Percentiles rank a stretch among this genome's conserved stretches.
Evolutionary conservation across 2,888 invertebrate species (phyloP).

Genomic region (Archips xylosteana): DNA sequence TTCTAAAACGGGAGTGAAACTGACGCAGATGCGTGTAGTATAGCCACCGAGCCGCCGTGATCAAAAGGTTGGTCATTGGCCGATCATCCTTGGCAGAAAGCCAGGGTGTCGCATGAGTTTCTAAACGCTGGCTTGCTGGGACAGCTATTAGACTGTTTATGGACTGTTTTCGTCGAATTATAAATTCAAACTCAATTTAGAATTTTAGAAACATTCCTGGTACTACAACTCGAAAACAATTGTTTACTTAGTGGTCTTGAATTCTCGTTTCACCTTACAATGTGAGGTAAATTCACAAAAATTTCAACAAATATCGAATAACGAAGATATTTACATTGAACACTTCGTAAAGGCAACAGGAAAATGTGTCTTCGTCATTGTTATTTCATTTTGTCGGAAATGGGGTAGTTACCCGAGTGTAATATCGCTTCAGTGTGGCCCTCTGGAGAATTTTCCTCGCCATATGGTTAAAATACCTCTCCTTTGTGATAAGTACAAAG

Average conservation of each 20-base stretch:
- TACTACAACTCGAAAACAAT: neutral
- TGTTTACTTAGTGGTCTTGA: neutral
- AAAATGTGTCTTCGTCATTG: neutral
- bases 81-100: slow-evolving; percentile 71
- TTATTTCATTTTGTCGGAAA: slow-evolving; percentile 7
- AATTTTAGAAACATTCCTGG: neutral
- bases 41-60: slow-evolving; percentile 57
- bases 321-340: slow-evolving; percentile 7
- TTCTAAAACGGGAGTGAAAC: slow-evolving; percentile 70
- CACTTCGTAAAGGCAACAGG: neutral
- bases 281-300: neutral
- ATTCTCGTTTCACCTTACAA: neutral
- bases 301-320: neutral
- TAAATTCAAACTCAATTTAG: slow-evolving; percentile 31
- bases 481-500: slow-evolving; percentile 12
- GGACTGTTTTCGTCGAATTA: slow-evolving; percentile 52
- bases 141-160: slow-evolving; percentile 58
- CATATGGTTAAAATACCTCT: neutral
- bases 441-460: slow-evolving; percentile 1
- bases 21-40: slow-evolving; percentile 49
- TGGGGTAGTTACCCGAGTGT: slow-evolving; percentile 7
- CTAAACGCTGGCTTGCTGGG: slow-evolving; percentile 55
- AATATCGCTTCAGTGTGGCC: slow-evolving; percentile 11
- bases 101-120: slow-evolving; percentile 58
- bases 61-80: slow-evolving; percentile 74